phyloP scores from a whole-genome alignment of 2,797 vertebrate species.

The Myotis findleyi region DNA sequence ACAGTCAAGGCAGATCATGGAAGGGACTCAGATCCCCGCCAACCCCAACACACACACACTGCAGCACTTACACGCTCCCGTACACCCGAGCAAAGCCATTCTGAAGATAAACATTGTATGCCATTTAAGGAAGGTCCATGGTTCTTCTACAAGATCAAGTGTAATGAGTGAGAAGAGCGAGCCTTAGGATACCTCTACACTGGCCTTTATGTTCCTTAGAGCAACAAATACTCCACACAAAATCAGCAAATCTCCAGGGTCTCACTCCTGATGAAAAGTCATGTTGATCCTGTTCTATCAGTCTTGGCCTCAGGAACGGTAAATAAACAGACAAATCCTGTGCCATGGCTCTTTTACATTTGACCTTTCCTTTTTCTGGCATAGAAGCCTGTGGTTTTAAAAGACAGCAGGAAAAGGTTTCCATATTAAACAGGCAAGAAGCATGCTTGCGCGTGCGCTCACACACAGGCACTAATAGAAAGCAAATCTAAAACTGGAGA shows the following conservation, averaged over 20 bases:
- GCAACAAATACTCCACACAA: constrained; percentile 37
- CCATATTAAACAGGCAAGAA: constrained; percentile 20
- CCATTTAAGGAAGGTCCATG: neutral
- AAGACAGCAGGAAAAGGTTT: neutral
- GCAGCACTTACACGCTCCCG: neutral
- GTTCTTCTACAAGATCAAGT: neutral
- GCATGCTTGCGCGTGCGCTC: rapidly evolving
- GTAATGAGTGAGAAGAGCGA: neutral
- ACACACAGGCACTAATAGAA: neutral
- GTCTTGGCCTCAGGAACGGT: neutral
- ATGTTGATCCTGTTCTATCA: neutral
- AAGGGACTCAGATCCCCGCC: neutral
- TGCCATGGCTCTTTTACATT: neutral
- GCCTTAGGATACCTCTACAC: neutral
- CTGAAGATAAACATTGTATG: neutral
- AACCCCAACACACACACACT: no score
- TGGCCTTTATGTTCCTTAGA: constrained; percentile 39
- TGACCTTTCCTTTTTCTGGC: constrained; percentile 26
- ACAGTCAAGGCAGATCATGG: neutral
- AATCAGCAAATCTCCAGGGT: neutral
- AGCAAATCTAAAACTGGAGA: constrained; percentile 50
- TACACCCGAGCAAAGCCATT: neutral
- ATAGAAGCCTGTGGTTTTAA: neutral
- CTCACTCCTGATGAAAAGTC: neutral
- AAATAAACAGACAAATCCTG: constrained; percentile 30